phyloP scores from a whole-genome alignment of 2,797 vertebrate genomes.

The Muraenolepis orangiensis region DNA sequence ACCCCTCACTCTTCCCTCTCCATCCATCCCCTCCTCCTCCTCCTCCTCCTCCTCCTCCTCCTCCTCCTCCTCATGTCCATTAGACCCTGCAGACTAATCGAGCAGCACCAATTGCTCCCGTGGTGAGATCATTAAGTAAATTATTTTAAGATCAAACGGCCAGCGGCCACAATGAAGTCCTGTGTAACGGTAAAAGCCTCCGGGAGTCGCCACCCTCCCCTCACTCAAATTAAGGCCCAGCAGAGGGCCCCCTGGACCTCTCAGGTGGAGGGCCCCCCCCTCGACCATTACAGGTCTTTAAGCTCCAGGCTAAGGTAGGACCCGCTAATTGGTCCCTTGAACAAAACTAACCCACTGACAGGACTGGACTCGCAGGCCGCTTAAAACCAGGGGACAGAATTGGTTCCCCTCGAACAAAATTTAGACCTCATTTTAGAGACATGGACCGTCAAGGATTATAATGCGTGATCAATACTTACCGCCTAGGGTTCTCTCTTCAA shows the following conservation, averaged over 20 bases:
- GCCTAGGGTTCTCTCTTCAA: neutral
- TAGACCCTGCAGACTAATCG: slow-evolving; percentile 98
- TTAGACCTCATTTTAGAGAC: too few relatives aligned
- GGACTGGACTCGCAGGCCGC: slow-evolving; percentile 91
- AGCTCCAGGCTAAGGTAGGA: slow-evolving; percentile 98
- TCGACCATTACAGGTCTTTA: slow-evolving; percentile 92
- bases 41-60: slow-evolving; percentile 72
- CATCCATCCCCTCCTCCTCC: slow-evolving; percentile 30
- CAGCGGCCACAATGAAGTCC: slow-evolving; percentile 96
- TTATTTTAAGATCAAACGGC: slow-evolving; percentile 99
- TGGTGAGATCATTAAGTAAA: slow-evolving; percentile 99
- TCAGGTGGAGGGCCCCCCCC: slow-evolving; percentile 89
- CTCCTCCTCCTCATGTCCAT: slow-evolving; percentile 90
- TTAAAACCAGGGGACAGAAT: slow-evolving; percentile 83
- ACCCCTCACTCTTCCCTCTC: slow-evolving; percentile 10
- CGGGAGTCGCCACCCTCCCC: slow-evolving; percentile 80
- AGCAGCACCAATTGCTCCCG: slow-evolving; percentile 94
- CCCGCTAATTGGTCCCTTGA: slow-evolving; percentile 98
- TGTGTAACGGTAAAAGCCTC: slow-evolving; percentile 97
- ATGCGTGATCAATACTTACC: neutral
- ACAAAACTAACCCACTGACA: slow-evolving; percentile 98
- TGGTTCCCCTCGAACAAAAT: slow-evolving; percentile 85
- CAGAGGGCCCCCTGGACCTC: slow-evolving; percentile 88
- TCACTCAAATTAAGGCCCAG: slow-evolving; percentile 94
- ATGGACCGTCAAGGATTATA: slow-evolving; percentile 56